Evolutionary conservation across 2,888 invertebrate genomes (phyloP).

Genomic region (Tetranychus truncatus): DNA sequence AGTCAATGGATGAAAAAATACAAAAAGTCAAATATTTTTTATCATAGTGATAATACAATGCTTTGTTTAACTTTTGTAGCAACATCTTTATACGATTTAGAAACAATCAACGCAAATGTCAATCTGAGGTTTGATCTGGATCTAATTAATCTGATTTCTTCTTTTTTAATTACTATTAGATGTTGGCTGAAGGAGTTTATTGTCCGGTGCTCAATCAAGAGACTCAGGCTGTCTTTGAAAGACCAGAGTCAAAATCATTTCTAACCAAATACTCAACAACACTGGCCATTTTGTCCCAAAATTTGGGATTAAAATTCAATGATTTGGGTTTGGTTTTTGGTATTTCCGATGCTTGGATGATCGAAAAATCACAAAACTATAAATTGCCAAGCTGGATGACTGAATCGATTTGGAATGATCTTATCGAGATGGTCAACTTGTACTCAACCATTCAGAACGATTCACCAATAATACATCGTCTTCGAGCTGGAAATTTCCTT

Average conservation of each 20-base stretch:
- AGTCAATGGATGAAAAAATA: too few species aligned
- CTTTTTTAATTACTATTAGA: not conserved
- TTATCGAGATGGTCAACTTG: not conserved
- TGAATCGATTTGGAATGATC: not conserved
- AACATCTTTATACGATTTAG: not conserved
- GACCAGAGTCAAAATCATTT: not conserved
- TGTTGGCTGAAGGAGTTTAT: not conserved
- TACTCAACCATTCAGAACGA: not conserved
- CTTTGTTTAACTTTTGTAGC: too few species aligned
- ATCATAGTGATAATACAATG: too few species aligned
- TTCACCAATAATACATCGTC: not conserved
- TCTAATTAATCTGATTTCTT: not conserved
- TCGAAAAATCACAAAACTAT: not conserved
- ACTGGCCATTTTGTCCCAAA: not conserved
- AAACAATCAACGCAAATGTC: too few species aligned
- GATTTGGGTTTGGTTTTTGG: not conserved
- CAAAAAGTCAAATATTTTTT: too few species aligned
- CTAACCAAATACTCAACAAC: not conserved
- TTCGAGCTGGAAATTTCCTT: constrained; percentile 4
- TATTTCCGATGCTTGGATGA: not conserved
- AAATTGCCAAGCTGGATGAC: not conserved
- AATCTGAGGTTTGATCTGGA: too few species aligned
- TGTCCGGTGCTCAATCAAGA: not conserved
- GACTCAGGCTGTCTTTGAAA: not conserved
- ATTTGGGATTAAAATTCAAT: not conserved